These are phyloP conservation scores for Neostethus bicornis DNA, from an alignment of 2,797 vertebrate genomes.

Conservation along the genomic window DNA sequence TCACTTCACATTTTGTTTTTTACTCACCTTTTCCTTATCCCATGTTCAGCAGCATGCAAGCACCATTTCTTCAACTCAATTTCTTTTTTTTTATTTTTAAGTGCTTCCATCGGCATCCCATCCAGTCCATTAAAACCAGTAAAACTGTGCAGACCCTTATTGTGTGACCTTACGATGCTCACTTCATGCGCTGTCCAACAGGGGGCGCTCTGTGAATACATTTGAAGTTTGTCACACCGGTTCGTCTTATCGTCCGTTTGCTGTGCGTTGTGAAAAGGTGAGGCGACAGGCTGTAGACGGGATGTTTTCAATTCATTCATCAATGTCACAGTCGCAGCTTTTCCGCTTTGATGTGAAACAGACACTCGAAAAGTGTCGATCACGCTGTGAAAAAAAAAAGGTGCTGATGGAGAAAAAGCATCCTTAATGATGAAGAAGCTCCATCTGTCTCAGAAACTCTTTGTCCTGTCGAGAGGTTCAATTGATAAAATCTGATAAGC, in stretches of 20 bases:
- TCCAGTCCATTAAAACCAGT: conserved; percentile 7
- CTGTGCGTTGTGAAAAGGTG: conserved; percentile 65
- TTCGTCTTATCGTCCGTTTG: conserved; percentile 59
- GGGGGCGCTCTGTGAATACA: conserved; percentile 74
- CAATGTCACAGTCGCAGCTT: conserved; percentile 74
- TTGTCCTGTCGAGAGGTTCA: conserved; percentile 59
- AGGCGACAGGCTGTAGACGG: conserved; percentile 69
- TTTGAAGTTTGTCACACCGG: conserved; percentile 50
- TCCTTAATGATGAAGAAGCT: conserved; percentile 72
- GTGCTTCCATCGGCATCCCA: neutral
- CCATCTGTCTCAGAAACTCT: conserved; percentile 64
- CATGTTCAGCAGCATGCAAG: neutral
- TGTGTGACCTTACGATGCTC: neutral
- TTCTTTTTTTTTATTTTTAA: neutral
- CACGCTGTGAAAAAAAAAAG: conserved; percentile 78
- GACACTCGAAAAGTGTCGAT: conserved; percentile 74
- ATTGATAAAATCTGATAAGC: conserved; percentile 30
- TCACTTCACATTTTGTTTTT: too few species aligned
- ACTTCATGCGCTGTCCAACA: conserved; percentile 63
- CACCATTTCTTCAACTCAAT: neutral
- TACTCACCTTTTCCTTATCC: conserved; percentile 3
- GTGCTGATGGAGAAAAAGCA: conserved; percentile 83
- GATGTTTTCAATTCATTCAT: conserved; percentile 78
- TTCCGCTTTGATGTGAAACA: conserved; percentile 82
- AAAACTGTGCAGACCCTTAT: neutral